These are phyloP conservation scores for Sericinus montela DNA, from an alignment of 2,888 invertebrate species.

Conservation along the genomic window DNA sequence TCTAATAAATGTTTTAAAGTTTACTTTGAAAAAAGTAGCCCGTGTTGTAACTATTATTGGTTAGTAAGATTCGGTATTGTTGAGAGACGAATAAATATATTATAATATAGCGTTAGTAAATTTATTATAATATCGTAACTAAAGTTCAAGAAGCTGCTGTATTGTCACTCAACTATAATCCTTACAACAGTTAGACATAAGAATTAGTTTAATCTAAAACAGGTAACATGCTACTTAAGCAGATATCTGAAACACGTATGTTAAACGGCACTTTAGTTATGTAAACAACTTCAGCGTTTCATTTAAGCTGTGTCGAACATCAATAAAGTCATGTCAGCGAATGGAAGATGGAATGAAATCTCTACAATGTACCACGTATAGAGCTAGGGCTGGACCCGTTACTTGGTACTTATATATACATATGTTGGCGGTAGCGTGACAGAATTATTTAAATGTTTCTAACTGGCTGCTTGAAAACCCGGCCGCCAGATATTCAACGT, in stretches of 20 bases:
- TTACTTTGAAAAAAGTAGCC: too few relatives aligned
- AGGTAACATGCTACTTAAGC: constrained; percentile 4
- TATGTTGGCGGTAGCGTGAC: constrained; percentile 56
- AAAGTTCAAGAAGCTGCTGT: not conserved
- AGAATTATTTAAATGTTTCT: constrained; percentile 67
- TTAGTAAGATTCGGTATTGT: too few relatives aligned
- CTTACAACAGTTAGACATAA: not conserved
- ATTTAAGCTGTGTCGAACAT: constrained; percentile 44
- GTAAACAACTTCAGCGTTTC: constrained; percentile 42
- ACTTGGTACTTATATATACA: constrained; percentile 35
- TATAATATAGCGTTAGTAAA: too few relatives aligned
- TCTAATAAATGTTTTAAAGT: too few relatives aligned
- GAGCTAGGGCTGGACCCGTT: constrained; percentile 67
- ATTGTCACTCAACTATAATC: not conserved
- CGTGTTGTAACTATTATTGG: too few relatives aligned
- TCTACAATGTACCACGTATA: constrained; percentile 26
- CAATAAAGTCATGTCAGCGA: constrained; percentile 30
- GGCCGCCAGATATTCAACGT: constrained; percentile 33
- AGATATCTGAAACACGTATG: constrained; percentile 33
- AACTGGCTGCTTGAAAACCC: constrained; percentile 55
- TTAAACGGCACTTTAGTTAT: constrained; percentile 39
- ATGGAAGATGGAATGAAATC: constrained; percentile 29
- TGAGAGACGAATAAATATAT: too few relatives aligned
- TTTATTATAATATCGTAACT: not conserved
- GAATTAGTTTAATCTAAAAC: not conserved